Evolutionary conservation across 2,113 vertebrate genomes (phyloP).

Genomic region (Dicerorhinus sumatrensis): DNA sequence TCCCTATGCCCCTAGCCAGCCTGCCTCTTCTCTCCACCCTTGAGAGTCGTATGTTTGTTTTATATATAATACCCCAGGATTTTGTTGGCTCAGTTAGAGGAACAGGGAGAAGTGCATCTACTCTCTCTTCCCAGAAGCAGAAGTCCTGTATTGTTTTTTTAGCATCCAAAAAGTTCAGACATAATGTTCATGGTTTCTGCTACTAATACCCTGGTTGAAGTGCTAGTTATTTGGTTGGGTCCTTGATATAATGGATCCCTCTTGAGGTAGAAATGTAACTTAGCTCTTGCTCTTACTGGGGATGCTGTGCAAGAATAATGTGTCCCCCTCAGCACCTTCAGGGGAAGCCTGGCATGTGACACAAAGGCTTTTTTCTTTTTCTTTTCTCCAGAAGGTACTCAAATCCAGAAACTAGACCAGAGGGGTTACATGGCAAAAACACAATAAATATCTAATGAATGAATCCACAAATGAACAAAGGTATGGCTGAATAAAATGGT

Average conservation of each 20-base stretch:
- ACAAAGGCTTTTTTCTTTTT: not conserved
- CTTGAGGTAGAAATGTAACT: not conserved
- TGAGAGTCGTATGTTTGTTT: not conserved
- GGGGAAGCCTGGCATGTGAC: not conserved
- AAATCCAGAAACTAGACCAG: not conserved
- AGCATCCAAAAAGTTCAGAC: not conserved
- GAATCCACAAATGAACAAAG: not conserved
- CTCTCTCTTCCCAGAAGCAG: not conserved
- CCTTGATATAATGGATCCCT: not conserved
- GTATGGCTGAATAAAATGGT: not conserved
- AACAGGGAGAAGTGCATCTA: not conserved
- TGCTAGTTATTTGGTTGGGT: not conserved
- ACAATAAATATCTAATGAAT: not conserved
- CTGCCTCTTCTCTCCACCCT: not conserved
- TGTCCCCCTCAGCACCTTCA: not conserved
- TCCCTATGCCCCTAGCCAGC: not conserved
- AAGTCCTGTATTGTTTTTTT: not conserved
- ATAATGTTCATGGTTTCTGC: not conserved
- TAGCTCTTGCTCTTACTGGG: not conserved
- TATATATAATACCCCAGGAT: not conserved
- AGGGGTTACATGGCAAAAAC: not conserved
- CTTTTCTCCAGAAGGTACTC: not conserved
- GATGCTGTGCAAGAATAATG: not conserved
- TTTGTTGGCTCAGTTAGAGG: not conserved
- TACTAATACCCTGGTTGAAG: not conserved